A percentile compares a stretch with the other conserved stretches of the same genome.
Evolutionary conservation across 2,888 invertebrate genomes (phyloP).

Genomic region (Lycaena phlaeas): DNA sequence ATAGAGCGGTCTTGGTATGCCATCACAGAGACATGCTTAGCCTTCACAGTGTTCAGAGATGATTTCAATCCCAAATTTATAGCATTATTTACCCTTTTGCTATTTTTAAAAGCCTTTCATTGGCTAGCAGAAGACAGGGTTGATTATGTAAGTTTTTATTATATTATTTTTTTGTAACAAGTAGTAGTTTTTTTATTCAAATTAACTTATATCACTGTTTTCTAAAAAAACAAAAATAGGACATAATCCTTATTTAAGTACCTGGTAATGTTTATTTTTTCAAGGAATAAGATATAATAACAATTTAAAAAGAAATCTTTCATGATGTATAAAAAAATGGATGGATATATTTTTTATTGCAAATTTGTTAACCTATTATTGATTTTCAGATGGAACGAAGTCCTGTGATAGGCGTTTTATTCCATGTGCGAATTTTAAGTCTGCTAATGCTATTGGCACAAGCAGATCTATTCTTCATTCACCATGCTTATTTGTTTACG

Average conservation of each 20-base stretch:
- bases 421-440: constrained; percentile 92
- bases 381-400: constrained; percentile 94
- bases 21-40: constrained; percentile 99
- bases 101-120: constrained; percentile 99
- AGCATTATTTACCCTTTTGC: constrained; percentile 93
- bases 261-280: no score
- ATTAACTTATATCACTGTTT: no score
- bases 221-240: no score
- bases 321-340: no score
- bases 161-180: background rate
- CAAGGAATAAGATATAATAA: no score
- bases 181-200: background rate
- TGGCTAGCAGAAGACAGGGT: constrained; percentile 99
- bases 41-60: constrained; percentile 98
- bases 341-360: no score
- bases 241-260: no score
- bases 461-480: constrained; percentile 90
- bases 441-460: constrained; percentile 85
- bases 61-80: constrained; percentile 99
- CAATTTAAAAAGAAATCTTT: no score
- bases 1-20: constrained; percentile 99
- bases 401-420: constrained; percentile 95
- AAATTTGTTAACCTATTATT: no score
- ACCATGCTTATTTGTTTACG: constrained; percentile 95
- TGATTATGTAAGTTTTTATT: constrained; percentile 88